Evolutionary conservation across 2,888 invertebrate genomes (phyloP).

Genomic region (Noctua janthina): DNA sequence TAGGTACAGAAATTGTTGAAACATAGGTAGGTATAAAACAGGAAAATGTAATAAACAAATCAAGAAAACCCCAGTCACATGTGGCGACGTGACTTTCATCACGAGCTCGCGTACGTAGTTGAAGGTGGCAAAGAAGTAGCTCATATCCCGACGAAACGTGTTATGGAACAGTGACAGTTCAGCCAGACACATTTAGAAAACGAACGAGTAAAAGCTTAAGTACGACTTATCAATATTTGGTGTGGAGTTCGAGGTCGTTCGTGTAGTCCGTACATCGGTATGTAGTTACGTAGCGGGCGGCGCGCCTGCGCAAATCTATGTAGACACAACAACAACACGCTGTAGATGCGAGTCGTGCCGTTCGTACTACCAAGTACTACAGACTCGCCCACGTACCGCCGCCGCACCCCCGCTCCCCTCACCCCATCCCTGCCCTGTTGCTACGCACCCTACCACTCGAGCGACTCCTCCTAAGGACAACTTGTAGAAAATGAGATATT

Average conservation of each 20-base stretch:
- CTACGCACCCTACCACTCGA: constrained; percentile 78
- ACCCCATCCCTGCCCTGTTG: constrained; percentile 75
- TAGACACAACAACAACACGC: constrained; percentile 88
- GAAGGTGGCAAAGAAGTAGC: constrained; percentile 31
- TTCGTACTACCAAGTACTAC: constrained; percentile 88
- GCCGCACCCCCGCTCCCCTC: constrained; percentile 67
- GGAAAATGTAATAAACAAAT: constrained; percentile 31
- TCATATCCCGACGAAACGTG: constrained; percentile 32
- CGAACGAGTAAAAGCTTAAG: constrained; percentile 66
- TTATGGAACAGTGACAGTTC: constrained; percentile 33
- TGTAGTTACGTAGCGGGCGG: constrained; percentile 59
- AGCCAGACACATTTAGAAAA: constrained; percentile 61
- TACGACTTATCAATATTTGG: constrained; percentile 73
- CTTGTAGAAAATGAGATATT: constrained; percentile 73
- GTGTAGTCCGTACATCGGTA: constrained; percentile 69
- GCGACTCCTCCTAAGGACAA: constrained; percentile 73
- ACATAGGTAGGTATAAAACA: neutral
- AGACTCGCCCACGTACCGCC: constrained; percentile 89
- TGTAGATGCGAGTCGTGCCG: constrained; percentile 77
- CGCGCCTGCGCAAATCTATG: constrained; percentile 85
- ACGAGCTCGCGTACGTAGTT: neutral
- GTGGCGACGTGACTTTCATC: constrained; percentile 29
- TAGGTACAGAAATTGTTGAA: neutral
- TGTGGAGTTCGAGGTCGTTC: constrained; percentile 83
- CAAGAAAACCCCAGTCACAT: constrained; percentile 21